phyloP scores from a whole-genome alignment of 2,888 invertebrate genomes.

The Polyommatus iphigenia region DNA sequence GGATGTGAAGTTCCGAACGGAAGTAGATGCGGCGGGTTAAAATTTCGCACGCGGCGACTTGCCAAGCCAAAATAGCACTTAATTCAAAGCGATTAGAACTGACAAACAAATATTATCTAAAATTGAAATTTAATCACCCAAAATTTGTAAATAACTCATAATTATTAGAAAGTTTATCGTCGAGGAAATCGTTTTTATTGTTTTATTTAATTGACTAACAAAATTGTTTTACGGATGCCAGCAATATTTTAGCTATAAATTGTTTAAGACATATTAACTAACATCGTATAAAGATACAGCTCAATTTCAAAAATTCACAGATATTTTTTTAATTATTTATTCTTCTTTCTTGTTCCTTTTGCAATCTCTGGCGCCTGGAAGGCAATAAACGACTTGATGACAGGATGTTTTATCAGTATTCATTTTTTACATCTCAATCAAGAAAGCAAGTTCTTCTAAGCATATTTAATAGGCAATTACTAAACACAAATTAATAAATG shows the following conservation, averaged over 20 bases:
- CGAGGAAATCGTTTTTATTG: slow-evolving; percentile 12
- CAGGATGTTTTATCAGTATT: slow-evolving; percentile 11
- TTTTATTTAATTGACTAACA: not conserved
- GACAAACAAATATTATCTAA: not conserved
- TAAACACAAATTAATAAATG: not conserved
- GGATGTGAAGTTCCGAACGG: slow-evolving; percentile 30
- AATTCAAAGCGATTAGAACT: not conserved
- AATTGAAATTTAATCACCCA: not conserved
- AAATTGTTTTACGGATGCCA: not conserved
- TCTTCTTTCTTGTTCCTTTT: not conserved
- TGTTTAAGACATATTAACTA: not conserved
- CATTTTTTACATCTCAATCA: slow-evolving; percentile 16
- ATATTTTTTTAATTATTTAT: not conserved
- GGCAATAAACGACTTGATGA: not conserved
- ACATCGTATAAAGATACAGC: not conserved
- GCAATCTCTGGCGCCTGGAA: not conserved
- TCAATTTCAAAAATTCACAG: not conserved
- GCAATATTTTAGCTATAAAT: slow-evolving; percentile 6
- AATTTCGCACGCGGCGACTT: slow-evolving; percentile 11
- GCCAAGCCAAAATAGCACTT: slow-evolving; percentile 3
- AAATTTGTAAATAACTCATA: slow-evolving; percentile 10
- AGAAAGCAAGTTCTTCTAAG: not conserved
- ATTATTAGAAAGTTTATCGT: slow-evolving; percentile 16
- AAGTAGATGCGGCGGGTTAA: slow-evolving; percentile 7
- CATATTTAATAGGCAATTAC: not conserved